Conservation (phyloP, 2,797 vertebrate genomes). For the Picus viridis region DNA sequence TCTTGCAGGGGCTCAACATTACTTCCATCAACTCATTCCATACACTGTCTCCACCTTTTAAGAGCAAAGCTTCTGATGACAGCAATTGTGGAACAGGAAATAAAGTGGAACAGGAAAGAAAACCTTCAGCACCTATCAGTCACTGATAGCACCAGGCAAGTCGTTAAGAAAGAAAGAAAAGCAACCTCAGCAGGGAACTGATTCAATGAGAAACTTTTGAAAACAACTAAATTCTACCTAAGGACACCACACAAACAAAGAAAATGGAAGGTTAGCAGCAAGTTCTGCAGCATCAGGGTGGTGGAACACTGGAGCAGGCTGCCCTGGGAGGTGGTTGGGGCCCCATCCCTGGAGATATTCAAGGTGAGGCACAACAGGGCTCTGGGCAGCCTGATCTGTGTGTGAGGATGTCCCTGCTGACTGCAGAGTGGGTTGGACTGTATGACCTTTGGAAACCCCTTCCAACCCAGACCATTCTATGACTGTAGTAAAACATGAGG, state of each 20-base stretch:
- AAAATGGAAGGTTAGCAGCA: neutral
- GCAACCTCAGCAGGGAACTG: neutral
- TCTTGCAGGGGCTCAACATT: slow-evolving; percentile 39
- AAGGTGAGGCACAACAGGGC: too few species aligned
- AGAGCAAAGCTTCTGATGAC: neutral
- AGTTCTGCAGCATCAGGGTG: too few species aligned
- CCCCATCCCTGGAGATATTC: too few species aligned
- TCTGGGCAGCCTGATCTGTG: too few species aligned
- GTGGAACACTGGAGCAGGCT: too few species aligned
- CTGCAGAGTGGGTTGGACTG: too few species aligned
- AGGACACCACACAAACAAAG: neutral
- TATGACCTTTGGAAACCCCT: too few species aligned
- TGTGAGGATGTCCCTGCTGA: too few species aligned
- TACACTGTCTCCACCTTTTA: neutral
- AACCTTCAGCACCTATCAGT: neutral
- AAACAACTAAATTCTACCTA: neutral
- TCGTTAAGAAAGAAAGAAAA: neutral
- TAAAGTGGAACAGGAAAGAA: neutral
- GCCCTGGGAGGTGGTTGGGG: too few species aligned
- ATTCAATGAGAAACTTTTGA: neutral
- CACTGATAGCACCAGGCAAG: neutral
- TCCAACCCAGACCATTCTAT: too few species aligned
- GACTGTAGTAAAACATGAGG: too few species aligned
- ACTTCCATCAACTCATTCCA: neutral
- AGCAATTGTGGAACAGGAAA: neutral